Percentiles rank a stretch among this genome's conserved stretches.
Conservation (phyloP, 2,888 invertebrate species). For the Ptychoptera albimana region DNA sequence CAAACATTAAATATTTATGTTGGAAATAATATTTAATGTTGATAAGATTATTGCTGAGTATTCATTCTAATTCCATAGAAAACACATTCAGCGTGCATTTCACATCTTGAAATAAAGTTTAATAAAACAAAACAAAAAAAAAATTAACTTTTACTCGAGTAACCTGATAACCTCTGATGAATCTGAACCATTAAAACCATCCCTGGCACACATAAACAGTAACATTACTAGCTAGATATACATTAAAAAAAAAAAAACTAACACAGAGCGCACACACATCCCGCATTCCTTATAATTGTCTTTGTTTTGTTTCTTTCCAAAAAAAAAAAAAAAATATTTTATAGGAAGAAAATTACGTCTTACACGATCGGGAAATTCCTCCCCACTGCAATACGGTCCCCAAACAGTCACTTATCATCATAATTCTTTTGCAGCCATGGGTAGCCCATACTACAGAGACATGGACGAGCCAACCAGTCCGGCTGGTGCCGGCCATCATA, state of each 20-base stretch:
- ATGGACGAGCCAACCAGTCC: constrained; percentile 76
- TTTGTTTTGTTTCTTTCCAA: not conserved
- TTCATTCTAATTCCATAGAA: too few relatives aligned
- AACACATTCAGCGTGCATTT: too few relatives aligned
- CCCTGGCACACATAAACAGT: not conserved
- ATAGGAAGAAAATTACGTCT: constrained; percentile 18
- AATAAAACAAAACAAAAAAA: too few relatives aligned
- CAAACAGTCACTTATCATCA: constrained; percentile 24
- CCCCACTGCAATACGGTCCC: constrained; percentile 21
- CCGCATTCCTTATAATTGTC: not conserved
- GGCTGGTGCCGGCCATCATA: constrained; percentile 67
- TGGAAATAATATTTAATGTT: not conserved
- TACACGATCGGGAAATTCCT: constrained; percentile 21
- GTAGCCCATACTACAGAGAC: constrained; percentile 55
- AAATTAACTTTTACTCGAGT: not conserved
- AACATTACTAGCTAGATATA: not conserved
- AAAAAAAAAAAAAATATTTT: constrained; percentile 10
- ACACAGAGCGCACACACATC: too few relatives aligned
- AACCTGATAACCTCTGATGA: not conserved
- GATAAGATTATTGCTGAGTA: not conserved
- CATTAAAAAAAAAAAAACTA: not conserved
- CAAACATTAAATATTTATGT: not conserved
- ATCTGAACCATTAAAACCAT: not conserved
- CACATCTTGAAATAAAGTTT: too few relatives aligned
- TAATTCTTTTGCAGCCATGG: constrained; percentile 34